Evolutionary conservation across 2,888 invertebrate genomes (phyloP), one percentile per base, ranked within the genome.

Genomic region (Megastigmus dorsalis): DNA sequence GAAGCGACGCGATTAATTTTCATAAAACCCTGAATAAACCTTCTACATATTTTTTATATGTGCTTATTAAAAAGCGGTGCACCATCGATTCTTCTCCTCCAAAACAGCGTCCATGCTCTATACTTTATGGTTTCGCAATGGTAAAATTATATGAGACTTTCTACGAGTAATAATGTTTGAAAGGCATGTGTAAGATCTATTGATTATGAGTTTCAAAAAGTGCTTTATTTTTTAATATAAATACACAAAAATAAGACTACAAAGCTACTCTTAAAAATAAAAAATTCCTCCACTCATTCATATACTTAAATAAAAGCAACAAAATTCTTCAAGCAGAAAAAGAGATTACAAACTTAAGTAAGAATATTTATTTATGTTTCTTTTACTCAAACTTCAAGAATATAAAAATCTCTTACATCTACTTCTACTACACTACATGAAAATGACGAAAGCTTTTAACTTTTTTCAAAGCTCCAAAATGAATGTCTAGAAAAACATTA

Each of bases 21-120:
- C 3, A 48, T 30, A 43, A 33, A 28, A 59, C n/a, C n/a, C n/a
- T n/a, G n/a, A n/a, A n/a, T n/a, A n/a, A n/a, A n/a, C n/a, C n/a
- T n/a, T n/a, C n/a, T n/a, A n/a, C n/a, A n/a, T n/a, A n/a, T n/a
- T n/a, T n/a, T n/a, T n/a, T n/a, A n/a, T n/a, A n/a, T 18, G 6
- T 18, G 13, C 18, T 33, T 59, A 28, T 54, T 45, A 60, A n/a
- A n/a, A 60, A 63, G 43, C n/a, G 54, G 28, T 71, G 55, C 23
- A 15, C 23, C 71, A 62, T 26, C 28, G 26, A 36, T 36, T 59
- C 52, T 60, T 75, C 54, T 59, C 38, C 15, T 65, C 50, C 65
- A 54, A 13, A 48, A 74, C 60, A 65, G 68, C 74, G 70, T 65
- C 66, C 68, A 65, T n/a, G 20, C 43, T 69, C 63, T 73, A 54